Evolutionary conservation across 2,888 invertebrate genomes (phyloP).

Genomic region (Nephrocerus scutellatus): DNA sequence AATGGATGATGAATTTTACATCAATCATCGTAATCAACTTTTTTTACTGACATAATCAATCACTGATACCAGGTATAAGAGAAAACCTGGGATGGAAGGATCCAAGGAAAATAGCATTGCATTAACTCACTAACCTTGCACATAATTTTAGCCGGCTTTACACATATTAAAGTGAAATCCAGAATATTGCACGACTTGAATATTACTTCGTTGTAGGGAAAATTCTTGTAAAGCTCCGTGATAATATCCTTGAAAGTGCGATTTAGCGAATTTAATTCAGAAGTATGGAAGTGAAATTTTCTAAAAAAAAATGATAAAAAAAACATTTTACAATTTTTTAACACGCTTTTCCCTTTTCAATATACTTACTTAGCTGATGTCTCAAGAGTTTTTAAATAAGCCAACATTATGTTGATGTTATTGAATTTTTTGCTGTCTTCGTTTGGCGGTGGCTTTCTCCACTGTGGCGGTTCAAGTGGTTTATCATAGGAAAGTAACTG

Average conservation of each 20-base stretch:
- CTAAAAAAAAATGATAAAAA: constrained; percentile 41
- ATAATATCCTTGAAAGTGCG: constrained; percentile 54
- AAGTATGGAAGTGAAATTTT: constrained; percentile 54
- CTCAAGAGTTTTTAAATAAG: constrained; percentile 44
- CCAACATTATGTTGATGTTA: constrained; percentile 32
- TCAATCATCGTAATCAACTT: no score
- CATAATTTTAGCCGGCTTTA: constrained; percentile 30
- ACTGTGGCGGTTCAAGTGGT: constrained; percentile 53
- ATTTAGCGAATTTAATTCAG: constrained; percentile 62
- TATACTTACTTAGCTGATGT: constrained; percentile 48
- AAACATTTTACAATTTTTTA: constrained; percentile 2
- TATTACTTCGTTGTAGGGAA: constrained; percentile 41
- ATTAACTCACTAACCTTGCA: constrained; percentile 23
- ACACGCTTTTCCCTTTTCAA: background rate
- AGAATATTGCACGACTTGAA: constrained; percentile 32
- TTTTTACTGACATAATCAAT: no score
- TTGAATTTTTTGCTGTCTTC: constrained; percentile 35
- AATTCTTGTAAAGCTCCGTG: constrained; percentile 53
- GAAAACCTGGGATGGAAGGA: no score
- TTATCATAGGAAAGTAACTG: constrained; percentile 60
- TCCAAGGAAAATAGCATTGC: background rate
- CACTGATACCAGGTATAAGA: no score
- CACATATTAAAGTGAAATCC: constrained; percentile 34
- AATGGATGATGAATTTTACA: no score
- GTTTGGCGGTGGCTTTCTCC: constrained; percentile 26